phyloP scores from a whole-genome alignment of 1,140 invertebrate species.

The Asobara japonica region DNA sequence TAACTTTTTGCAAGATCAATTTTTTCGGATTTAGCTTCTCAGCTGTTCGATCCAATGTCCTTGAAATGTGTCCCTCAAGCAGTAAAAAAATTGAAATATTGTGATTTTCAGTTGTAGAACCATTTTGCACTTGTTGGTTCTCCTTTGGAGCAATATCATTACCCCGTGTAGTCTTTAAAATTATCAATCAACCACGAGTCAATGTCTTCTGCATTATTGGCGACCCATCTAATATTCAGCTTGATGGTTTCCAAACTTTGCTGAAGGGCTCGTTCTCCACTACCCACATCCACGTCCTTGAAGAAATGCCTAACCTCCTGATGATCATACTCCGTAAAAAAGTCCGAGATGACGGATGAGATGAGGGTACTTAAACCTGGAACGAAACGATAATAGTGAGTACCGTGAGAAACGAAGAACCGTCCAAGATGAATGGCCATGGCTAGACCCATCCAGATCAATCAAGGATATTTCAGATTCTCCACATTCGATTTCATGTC shows the following conservation, averaged over 20 bases:
- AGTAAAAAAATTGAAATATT: not conserved
- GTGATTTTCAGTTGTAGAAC: no score
- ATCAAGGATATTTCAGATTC: no score
- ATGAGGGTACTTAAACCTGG: constrained; percentile 78
- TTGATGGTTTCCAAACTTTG: constrained; percentile 82
- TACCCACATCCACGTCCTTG: constrained; percentile 74
- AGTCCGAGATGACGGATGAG: constrained; percentile 74
- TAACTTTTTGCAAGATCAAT: not conserved
- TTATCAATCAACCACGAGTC: constrained; percentile 71
- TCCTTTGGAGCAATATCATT: not conserved
- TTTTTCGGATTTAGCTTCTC: not conserved
- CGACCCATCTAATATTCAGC: constrained; percentile 81
- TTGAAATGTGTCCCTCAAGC: no score
- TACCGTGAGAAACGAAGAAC: no score
- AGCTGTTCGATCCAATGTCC: no score
- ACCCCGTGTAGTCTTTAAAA: constrained; percentile 41
- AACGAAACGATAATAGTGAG: no score
- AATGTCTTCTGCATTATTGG: constrained; percentile 72
- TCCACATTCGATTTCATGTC: no score
- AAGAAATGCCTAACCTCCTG: constrained; percentile 79
- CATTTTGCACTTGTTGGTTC: no score
- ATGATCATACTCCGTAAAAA: constrained; percentile 78
- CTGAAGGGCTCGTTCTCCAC: constrained; percentile 73
- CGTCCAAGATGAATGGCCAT: no score
- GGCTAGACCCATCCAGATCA: no score